Evolutionary conservation across 2,113 vertebrate genomes (phyloP).

Genomic region (Gymnocephalus cernua): DNA sequence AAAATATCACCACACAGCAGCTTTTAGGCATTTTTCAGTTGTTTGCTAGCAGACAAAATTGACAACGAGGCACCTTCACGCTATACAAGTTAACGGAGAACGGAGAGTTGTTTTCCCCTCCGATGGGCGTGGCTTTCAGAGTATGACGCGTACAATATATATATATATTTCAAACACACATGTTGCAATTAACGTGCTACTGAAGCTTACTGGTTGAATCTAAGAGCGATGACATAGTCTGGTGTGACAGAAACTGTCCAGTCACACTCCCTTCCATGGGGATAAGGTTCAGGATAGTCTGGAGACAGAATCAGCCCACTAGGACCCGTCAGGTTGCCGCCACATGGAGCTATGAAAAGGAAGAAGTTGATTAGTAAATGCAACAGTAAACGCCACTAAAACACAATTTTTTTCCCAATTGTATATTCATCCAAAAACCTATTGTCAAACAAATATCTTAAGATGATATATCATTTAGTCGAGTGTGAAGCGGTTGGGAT

Average conservation of each 20-base stretch:
- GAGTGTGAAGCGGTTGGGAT: too few relatives aligned
- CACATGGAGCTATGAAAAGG: conserved; percentile 90
- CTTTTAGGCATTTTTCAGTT: too few relatives aligned
- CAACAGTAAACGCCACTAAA: background rate
- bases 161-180: background rate
- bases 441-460: background rate
- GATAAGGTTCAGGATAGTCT: conserved; percentile 95
- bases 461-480: background rate
- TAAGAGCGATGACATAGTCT: conserved; percentile 95
- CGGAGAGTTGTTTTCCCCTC: too few relatives aligned
- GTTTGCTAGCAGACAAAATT: too few relatives aligned
- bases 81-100: too few relatives aligned
- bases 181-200: background rate
- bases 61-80: too few relatives aligned
- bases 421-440: background rate
- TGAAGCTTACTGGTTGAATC: conserved; percentile 90
- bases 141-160: too few relatives aligned
- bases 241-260: conserved; percentile 93
- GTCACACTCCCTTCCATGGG: conserved; percentile 95
- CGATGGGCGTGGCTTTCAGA: too few relatives aligned
- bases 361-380: conserved; percentile 1
- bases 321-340: conserved; percentile 92
- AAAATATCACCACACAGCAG: too few relatives aligned
- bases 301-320: conserved; percentile 95
- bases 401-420: background rate